These are phyloP conservation scores for Chrysina gloriosa DNA, from an alignment of 2,888 invertebrate genomes.

Conservation along the genomic window DNA sequence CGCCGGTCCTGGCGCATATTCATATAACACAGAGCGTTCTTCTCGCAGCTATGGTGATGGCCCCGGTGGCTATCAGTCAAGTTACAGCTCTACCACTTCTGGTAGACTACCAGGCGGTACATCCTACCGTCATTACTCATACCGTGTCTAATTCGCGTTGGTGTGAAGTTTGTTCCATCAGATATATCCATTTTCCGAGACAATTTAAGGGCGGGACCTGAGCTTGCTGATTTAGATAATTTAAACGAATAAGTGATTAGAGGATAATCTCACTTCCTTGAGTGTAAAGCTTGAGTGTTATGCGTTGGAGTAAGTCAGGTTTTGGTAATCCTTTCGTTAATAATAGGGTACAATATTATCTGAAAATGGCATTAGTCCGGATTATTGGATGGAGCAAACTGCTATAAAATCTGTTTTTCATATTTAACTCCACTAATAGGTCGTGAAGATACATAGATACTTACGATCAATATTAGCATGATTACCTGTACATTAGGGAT, in stretches of 20 bases:
- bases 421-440: slow-evolving; percentile 12
- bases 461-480: neutral
- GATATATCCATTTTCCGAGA: neutral
- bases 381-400: slow-evolving; percentile 30
- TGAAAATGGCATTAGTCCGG: neutral
- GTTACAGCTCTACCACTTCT: slow-evolving; percentile 82
- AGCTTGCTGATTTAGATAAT: too few species aligned
- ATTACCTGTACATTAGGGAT: neutral
- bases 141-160: slow-evolving; percentile 76
- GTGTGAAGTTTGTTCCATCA: slow-evolving; percentile 22
- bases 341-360: neutral
- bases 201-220: neutral
- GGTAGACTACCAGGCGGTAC: slow-evolving; percentile 87
- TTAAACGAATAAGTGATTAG: too few species aligned
- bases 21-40: slow-evolving; percentile 79
- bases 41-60: slow-evolving; percentile 77
- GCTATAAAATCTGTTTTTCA: neutral
- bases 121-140: slow-evolving; percentile 86
- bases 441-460: slow-evolving; percentile 11
- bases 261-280: too few species aligned
- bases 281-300: too few species aligned
- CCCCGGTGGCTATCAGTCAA: slow-evolving; percentile 82
- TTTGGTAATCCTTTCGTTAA: too few species aligned
- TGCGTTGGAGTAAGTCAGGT: too few species aligned
- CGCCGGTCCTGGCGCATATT: slow-evolving; percentile 78